Evolutionary conservation across 2,797 vertebrate genomes (phyloP).

Genomic region (Todus mexicanus): DNA sequence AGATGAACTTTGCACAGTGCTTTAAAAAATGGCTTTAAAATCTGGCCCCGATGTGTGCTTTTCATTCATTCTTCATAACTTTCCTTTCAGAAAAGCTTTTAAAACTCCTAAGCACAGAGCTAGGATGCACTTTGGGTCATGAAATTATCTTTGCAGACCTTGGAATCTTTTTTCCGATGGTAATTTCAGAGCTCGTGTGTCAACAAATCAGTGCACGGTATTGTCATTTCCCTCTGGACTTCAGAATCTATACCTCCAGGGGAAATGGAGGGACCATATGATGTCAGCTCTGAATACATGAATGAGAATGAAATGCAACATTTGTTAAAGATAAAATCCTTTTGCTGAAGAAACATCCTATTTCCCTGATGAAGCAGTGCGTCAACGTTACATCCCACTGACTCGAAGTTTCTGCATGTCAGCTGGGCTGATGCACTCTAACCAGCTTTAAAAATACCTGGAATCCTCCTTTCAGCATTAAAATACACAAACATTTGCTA

Average conservation of each 20-base stretch:
- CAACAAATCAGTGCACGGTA: not conserved
- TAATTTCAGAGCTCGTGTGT: constrained; percentile 37
- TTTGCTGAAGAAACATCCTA: not conserved
- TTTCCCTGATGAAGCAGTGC: not conserved
- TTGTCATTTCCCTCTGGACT: constrained; percentile 9
- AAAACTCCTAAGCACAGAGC: not conserved
- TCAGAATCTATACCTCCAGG: not conserved
- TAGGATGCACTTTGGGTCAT: not conserved
- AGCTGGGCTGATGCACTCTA: not conserved
- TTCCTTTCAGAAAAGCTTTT: constrained; percentile 31
- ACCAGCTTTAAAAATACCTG: constrained; percentile 24
- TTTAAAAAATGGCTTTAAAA: not conserved
- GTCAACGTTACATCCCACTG: not conserved
- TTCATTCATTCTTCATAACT: constrained; percentile 34
- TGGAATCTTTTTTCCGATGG: not conserved
- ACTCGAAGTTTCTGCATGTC: not conserved
- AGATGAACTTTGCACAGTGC: not conserved
- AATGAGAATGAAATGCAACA: not conserved
- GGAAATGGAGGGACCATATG: not conserved
- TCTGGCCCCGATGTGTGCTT: not conserved
- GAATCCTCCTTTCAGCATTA: constrained; percentile 7
- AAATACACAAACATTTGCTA: constrained; percentile 51
- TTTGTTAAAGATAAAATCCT: not conserved
- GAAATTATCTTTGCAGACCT: constrained; percentile 45
- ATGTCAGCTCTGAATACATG: constrained; percentile 4